phyloP scores from a whole-genome alignment of 2,888 invertebrate genomes.

The Thysanoteuthis rhombus region DNA sequence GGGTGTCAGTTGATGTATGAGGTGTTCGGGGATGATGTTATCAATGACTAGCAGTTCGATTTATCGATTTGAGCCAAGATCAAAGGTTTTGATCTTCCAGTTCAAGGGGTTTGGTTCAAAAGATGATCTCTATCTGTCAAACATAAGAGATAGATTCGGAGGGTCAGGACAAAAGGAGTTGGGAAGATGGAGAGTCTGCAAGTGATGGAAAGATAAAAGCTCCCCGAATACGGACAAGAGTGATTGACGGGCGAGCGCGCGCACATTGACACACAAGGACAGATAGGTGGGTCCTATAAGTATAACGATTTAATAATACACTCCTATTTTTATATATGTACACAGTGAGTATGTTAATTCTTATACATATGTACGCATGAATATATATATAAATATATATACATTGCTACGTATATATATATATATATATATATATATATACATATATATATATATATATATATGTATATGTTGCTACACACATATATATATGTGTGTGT shows the following conservation, averaged over 20 bases:
- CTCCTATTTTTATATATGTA: background rate
- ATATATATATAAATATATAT: background rate
- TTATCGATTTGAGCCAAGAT: background rate
- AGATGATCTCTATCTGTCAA: too few species aligned
- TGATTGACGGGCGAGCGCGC: background rate
- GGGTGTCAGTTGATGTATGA: background rate
- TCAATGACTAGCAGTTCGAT: background rate
- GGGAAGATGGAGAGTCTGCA: background rate
- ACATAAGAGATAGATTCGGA: too few species aligned
- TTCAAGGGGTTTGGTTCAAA: too few species aligned
- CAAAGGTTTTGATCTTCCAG: background rate
- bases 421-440: too few species aligned
- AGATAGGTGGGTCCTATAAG: background rate
- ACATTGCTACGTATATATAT: too few species aligned
- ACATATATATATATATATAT: too few species aligned
- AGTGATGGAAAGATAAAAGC: background rate
- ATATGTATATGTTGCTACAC: too few species aligned
- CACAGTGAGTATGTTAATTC: too few species aligned
- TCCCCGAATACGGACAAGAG: background rate
- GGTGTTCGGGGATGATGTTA: background rate
- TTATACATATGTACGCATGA: background rate
- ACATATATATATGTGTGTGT: too few species aligned
- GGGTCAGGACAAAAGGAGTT: background rate
- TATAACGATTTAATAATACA: background rate
- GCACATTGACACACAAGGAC: background rate